Evolutionary conservation across 2,797 vertebrate genomes (phyloP).

Genomic region (Sciurus carolinensis): DNA sequence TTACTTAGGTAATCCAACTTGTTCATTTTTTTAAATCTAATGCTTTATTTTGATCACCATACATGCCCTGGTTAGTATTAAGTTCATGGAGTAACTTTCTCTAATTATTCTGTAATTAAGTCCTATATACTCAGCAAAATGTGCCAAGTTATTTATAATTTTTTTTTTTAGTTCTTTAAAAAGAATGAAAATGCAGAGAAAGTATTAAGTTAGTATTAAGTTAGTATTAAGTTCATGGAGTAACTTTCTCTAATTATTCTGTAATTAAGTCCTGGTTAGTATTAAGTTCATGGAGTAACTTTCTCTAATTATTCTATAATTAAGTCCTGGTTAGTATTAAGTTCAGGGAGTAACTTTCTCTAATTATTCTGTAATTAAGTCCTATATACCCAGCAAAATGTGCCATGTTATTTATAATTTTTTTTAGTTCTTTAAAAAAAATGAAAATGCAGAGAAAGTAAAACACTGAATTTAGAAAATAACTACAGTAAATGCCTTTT

Average conservation of each 20-base stretch:
- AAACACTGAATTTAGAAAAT: neutral
- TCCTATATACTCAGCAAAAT: neutral
- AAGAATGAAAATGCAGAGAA: neutral
- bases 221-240: no score
- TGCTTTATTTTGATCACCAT: neutral
- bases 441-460: neutral
- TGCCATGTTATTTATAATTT: neutral
- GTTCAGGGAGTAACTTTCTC: neutral
- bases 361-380: slow-evolving; percentile 3
- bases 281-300: no score
- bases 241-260: no score
- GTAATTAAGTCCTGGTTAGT: no score
- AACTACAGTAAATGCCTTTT: neutral
- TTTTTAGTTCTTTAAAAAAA: neutral
- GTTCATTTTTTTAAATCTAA: neutral
- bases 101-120: neutral
- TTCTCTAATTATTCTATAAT: no score
- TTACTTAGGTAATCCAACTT: neutral
- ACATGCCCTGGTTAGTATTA: neutral
- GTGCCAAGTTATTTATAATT: neutral
- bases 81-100: neutral
- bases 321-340: neutral
- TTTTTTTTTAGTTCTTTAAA: neutral
- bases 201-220: neutral
- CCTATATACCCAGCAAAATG: neutral